phyloP scores from a whole-genome alignment of 2,113 vertebrate species.

The Oncorhynchus gorbuscha region DNA sequence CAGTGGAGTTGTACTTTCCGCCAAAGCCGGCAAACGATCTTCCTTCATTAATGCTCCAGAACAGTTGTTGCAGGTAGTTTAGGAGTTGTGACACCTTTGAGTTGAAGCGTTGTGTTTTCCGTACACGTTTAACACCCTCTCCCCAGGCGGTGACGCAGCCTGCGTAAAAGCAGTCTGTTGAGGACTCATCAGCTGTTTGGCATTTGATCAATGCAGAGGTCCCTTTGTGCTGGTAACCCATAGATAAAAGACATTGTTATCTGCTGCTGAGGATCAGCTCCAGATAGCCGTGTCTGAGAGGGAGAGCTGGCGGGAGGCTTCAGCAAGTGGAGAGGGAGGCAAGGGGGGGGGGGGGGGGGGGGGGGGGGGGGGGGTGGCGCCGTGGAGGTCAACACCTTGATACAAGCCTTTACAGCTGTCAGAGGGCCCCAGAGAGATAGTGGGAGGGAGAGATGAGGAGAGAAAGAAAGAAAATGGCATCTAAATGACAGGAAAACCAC shows the following conservation, averaged over 20 bases:
- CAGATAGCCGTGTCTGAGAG: slow-evolving; percentile 56
- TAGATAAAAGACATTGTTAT: slow-evolving; percentile 78
- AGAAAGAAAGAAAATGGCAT: slow-evolving; percentile 13
- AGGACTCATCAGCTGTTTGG: slow-evolving; percentile 74
- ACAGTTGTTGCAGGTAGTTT: not conserved
- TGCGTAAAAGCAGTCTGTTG: slow-evolving; percentile 66
- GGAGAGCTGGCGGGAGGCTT: slow-evolving; percentile 21
- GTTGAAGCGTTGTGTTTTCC: not conserved
- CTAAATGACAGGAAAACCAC: slow-evolving; percentile 17
- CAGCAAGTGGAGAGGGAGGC: slow-evolving; percentile 10
- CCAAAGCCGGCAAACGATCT: slow-evolving; percentile 28
- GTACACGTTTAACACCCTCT: slow-evolving; percentile 13
- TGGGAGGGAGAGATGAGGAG: slow-evolving; percentile 30
- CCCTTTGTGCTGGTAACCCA: slow-evolving; percentile 77
- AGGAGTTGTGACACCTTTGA: not conserved
- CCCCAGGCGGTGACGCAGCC: slow-evolving; percentile 46
- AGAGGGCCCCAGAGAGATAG: slow-evolving; percentile 44
- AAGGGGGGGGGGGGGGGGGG: slow-evolving; percentile 13
- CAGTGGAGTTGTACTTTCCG: slow-evolving; percentile 27
- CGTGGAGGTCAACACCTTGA: slow-evolving; percentile 66
- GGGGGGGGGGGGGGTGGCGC: slow-evolving; percentile 24
- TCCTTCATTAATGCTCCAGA: not conserved
- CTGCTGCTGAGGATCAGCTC: slow-evolving; percentile 68
- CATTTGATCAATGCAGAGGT: slow-evolving; percentile 78
- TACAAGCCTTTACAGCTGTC: slow-evolving; percentile 75